These are phyloP conservation scores for Megaceryle torquata DNA, from an alignment of 2,113 vertebrate genomes.

Conservation along the genomic window DNA sequence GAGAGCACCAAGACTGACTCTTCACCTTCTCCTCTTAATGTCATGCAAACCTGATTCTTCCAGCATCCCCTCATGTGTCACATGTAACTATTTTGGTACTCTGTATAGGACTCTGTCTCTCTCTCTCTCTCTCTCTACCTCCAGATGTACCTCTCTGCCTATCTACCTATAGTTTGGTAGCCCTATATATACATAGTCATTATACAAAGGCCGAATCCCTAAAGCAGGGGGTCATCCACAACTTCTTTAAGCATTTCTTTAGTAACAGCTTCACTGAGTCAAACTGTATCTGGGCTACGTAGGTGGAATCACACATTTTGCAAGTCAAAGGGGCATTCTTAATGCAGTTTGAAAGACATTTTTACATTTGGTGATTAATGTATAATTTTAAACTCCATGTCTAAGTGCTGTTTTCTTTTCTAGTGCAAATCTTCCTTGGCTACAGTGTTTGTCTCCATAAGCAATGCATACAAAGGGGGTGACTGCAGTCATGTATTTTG, in stretches of 20 bases:
- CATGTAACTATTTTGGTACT: not conserved
- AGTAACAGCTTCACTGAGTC: not conserved
- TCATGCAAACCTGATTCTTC: not conserved
- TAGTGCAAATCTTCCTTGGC: not conserved
- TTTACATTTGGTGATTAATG: not conserved
- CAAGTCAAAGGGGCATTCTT: not conserved
- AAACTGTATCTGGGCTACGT: rapidly evolving
- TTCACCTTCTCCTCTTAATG: not conserved
- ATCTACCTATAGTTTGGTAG: not conserved
- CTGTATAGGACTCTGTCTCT: not conserved
- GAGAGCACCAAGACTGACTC: not conserved
- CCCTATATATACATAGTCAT: rapidly evolving
- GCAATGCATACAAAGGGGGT: not conserved
- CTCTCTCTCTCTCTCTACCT: not conserved
- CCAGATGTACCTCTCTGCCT: not conserved
- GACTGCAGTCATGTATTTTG: not conserved
- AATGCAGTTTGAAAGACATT: not conserved
- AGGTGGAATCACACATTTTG: not conserved
- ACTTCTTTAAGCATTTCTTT: not conserved
- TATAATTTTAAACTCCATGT: not conserved
- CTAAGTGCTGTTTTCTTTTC: not conserved
- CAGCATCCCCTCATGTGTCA: not conserved
- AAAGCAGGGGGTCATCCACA: not conserved
- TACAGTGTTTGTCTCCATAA: not conserved
- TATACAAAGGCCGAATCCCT: not conserved